Base-by-base conservation (phyloP, 1,140 invertebrate species). In the Bradysia coprophila region DNA sequence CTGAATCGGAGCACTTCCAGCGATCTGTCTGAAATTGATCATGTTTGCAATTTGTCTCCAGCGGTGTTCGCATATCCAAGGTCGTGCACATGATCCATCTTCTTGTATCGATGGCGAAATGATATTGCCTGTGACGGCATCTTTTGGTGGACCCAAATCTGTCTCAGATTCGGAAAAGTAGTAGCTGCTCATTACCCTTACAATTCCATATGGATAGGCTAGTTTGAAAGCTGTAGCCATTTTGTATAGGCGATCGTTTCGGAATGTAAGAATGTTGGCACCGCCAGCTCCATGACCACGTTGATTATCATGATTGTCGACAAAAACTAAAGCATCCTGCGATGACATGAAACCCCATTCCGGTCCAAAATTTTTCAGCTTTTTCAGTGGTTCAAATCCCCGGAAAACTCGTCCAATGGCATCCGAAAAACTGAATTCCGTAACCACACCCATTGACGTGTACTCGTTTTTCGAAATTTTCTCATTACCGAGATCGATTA, bases 11-110 rank as follows among this genome's bases (percentile, higher is more conserved):
- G 69, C 68, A 11, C 63, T 65, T 31, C 59, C 56, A 4, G 72
- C 81, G 1, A 65, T 61, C 51, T 81, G 84, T 31, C 77, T 65
- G 57, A 88, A 87, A 3, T 53, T 55, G 2, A 83, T 78, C 85
- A 90, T 90, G 46, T 80, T 77, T 55, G 64, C 76, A 49, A 90
- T 86, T 52, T 81, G 73, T 4, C 73, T 61, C 86, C 85, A 91
- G 18, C 84, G 71, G 58, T 93, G 88, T 59, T 93, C 88, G 54
- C 89, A 93, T 1, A 90, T 61, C 85, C 85, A 93, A 2, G 83
- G 85, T 50, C 77, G 76, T 1, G 66, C 71, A 50, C 87, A 92
- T 1, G 63, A 67, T 2, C 69, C 65, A 48, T 84, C 71, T n/a
- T 63, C 41, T 31, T 76, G 72, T 33, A 84, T 72, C 18, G 57